These are phyloP conservation scores for Cebuella pygmaea DNA, from an alignment of 2,797 vertebrate genomes.

Conservation along the genomic window DNA sequence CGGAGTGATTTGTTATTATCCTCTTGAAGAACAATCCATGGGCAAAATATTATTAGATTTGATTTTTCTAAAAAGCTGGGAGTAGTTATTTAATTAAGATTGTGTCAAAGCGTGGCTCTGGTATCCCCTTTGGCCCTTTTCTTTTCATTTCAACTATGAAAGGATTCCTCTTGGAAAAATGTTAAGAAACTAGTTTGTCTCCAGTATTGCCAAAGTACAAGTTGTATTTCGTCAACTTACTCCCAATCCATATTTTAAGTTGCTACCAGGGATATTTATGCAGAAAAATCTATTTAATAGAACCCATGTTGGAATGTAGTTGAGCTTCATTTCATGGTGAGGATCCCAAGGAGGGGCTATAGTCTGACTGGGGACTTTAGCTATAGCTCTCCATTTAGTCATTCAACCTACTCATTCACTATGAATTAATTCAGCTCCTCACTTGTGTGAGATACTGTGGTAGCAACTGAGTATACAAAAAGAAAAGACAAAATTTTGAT, in stretches of 20 bases:
- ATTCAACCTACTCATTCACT: neutral
- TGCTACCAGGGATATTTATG: neutral
- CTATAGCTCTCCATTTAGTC: neutral
- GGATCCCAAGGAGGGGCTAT: neutral
- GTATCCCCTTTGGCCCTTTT: slow-evolving; percentile 23
- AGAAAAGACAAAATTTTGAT: neutral
- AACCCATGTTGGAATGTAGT: neutral
- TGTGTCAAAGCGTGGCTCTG: neutral
- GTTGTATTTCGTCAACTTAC: neutral
- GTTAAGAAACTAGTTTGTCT: neutral
- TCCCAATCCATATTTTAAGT: neutral
- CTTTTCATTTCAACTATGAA: slow-evolving; percentile 39
- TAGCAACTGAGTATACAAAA: neutral
- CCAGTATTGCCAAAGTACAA: neutral
- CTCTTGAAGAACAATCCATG: neutral
- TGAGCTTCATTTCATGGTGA: neutral
- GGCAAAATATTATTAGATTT: slow-evolving; percentile 52
- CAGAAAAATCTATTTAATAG: neutral
- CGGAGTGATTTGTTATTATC: slow-evolving; percentile 22
- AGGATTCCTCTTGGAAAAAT: neutral
- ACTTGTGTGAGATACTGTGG: neutral
- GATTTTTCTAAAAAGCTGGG: slow-evolving; percentile 60
- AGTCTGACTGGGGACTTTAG: neutral
- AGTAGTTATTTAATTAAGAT: slow-evolving; percentile 60
- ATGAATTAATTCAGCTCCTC: neutral